Evolutionary conservation across 2,797 vertebrate genomes (phyloP), one percentile per base, ranked within the genome.

Genomic region (Orestias chungarensis): DNA sequence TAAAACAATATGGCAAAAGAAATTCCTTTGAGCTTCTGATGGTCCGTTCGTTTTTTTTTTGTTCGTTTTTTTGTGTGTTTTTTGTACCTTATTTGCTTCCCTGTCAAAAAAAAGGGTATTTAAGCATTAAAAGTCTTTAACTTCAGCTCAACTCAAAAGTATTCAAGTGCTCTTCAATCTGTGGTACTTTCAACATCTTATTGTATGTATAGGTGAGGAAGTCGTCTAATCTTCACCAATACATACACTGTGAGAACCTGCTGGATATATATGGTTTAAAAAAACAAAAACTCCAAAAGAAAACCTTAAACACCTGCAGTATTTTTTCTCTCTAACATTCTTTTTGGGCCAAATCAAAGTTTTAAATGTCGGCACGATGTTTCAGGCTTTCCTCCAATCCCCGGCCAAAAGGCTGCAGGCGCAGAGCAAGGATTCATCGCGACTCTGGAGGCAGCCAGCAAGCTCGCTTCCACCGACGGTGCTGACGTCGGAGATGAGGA

Each of bases 341-440:
- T 25, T 52, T 25, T 52, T 27, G n/a, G 47, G 3, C 64, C 47
- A 25, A 4, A 59, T 15, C 2, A 3, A 62, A 44, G 42, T 35
- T 61, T n/a, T 52, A 25, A 23, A 46, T 74, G 4, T 55, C 3
- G 9, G 15, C n/a, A 71, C 35, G 29, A 3, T 74, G 80, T 42
- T 43, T 4, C 87, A 99, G 98, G 97, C 20, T 99, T 98, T 88
- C 97, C 97, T 74, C 96, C 97, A 1, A 96, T 99, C 86, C 98
- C 97, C 47, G 97, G 98, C 59, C 90, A 96, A 87, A 94, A 92
- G 78, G 87, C 82, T 10, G 6, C 74, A 0, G 86, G 78, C 62
- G 89, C 90, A 1, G 94, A 95, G 66, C 91, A 93, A 74, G 93
- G 93, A 11, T 88, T 99, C 3, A 87, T 94, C 43, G 93, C 94